phyloP scores from a whole-genome alignment of 2,113 vertebrate species.

The Crotalus tigris region DNA sequence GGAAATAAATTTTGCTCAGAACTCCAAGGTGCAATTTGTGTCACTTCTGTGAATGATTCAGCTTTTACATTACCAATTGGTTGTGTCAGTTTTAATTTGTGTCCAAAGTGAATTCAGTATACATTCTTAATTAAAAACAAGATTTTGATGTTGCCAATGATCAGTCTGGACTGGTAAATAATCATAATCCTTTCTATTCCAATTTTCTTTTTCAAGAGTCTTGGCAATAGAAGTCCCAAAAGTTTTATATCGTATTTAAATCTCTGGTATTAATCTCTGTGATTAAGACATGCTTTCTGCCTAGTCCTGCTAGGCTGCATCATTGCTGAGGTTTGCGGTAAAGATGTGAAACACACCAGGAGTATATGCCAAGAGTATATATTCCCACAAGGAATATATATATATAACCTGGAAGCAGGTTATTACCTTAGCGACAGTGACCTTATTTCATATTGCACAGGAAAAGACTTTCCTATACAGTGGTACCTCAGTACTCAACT shows the following conservation, averaged over 20 bases:
- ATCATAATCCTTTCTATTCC: background rate
- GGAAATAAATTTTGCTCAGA: slow-evolving; percentile 2
- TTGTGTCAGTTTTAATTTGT: slow-evolving; percentile 7
- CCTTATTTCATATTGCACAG: background rate
- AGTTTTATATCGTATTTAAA: background rate
- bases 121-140: slow-evolving; percentile 31
- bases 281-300: background rate
- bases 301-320: background rate
- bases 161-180: background rate
- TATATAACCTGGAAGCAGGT: background rate
- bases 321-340: background rate
- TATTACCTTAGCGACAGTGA: background rate
- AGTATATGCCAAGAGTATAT: background rate
- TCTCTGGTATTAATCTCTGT: background rate
- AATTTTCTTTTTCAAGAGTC: slow-evolving; percentile 1
- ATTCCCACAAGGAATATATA: background rate
- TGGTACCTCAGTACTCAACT: background rate
- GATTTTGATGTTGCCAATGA: slow-evolving; percentile 9
- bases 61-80: background rate
- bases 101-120: background rate
- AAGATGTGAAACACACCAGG: background rate
- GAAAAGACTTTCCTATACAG: background rate
- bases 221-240: background rate
- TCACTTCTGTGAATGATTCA: background rate
- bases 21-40: background rate